Percentiles rank a stretch among this genome's conserved stretches.
phyloP scores from a whole-genome alignment of 2,888 invertebrate genomes.

The Epistrophella euchroma region DNA sequence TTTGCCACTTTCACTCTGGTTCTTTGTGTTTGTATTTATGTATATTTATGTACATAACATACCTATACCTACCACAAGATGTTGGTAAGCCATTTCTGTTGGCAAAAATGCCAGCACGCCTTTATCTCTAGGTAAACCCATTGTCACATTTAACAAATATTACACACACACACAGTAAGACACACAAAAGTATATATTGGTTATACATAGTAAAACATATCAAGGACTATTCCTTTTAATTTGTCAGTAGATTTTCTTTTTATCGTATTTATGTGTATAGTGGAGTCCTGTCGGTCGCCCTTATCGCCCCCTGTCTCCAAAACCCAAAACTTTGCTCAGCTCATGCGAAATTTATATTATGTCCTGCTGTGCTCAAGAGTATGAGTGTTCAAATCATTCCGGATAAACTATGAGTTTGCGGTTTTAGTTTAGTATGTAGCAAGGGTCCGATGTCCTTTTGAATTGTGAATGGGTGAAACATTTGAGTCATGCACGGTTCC shows the following conservation, averaged over 20 bases:
- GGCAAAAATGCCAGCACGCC: conserved; percentile 17
- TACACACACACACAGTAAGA: conserved; percentile 28
- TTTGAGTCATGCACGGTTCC: neutral
- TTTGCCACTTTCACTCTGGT: conserved; percentile 32
- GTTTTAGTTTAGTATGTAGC: conserved; percentile 31
- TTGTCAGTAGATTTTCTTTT: conserved; percentile 55
- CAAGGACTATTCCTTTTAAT: conserved; percentile 48
- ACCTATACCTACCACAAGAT: conserved; percentile 19
- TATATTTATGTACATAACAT: too few species aligned
- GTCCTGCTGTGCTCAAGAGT: conserved; percentile 40
- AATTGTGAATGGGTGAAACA: neutral
- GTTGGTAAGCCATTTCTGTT: conserved; percentile 19
- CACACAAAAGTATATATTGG: neutral
- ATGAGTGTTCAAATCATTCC: conserved; percentile 41
- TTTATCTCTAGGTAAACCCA: conserved; percentile 28
- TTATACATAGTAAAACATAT: conserved; percentile 1
- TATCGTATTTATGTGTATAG: neutral
- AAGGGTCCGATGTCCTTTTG: conserved; percentile 25
- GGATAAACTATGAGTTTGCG: conserved; percentile 56
- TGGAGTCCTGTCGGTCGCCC: conserved; percentile 1
- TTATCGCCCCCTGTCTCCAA: neutral
- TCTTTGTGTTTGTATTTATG: neutral
- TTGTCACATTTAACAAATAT: conserved; percentile 45
- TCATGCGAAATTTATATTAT: conserved; percentile 35
- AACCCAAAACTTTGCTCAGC: conserved; percentile 20